Evolutionary conservation across 2,113 vertebrate species (phyloP), one percentile per base, ranked within the genome.

Genomic region (Cyanistes caeruleus): DNA sequence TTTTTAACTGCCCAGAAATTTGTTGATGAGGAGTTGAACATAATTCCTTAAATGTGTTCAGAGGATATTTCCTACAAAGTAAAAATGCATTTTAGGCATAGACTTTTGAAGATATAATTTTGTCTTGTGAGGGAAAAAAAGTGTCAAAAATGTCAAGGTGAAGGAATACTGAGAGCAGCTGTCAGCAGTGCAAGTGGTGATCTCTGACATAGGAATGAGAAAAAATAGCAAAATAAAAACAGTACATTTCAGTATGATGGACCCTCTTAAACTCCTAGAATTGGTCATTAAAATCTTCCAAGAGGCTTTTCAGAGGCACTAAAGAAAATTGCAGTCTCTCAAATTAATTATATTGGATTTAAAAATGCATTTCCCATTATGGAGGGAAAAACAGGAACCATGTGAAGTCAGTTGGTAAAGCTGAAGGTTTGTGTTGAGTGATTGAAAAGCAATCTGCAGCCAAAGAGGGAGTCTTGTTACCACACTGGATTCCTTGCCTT

Each of bases 381-480:
- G 3, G 19, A 74, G 18, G 28, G 30, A 30, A 48, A 67, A 78
- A 24, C 2, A 65, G 62, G 43, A 62, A 6, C 21, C 37, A 0
- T 3, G 3, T 65, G 16, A 60, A 53, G 24, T 28, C 15, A 8
- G 30, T 11, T 60, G 30, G 6, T 41, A 55, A 59, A 89, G 43
- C 7, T 62, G 51, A 56, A 74, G 20, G 10, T 46, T 46, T 64
- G 15, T 37, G 11, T 9, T 9, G 3, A 21, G 9, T 11, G 9
- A 31, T 13, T 58, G 44, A 77, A 84, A 52, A 53, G 11, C 51
- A 48, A 3, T 15, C 15, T 70, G 68, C 52, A 80, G n/a, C 31
- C 16, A 22, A 16, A 15, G 68, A 49, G 25, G 2, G 6, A 8
- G 0, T 22, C 51, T 60, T 0, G 1, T 67, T 62, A 14, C 30